A percentile compares a stretch with the other conserved stretches of the same genome.
phyloP scores from a whole-genome alignment of 2,888 invertebrate genomes.

The Lobophora halterata region DNA sequence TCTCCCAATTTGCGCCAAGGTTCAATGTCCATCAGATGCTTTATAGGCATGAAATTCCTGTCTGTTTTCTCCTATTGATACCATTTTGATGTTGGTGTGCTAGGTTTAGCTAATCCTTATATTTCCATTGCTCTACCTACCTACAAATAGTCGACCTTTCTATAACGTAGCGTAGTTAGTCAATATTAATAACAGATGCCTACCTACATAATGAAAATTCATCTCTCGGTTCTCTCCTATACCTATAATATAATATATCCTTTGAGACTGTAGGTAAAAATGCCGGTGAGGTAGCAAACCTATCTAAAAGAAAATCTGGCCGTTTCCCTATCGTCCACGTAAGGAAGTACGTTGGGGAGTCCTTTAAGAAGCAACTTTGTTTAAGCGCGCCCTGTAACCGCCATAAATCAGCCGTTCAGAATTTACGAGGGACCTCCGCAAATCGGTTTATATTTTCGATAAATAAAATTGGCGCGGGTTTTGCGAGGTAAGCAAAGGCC shows the following conservation, averaged over 20 bases:
- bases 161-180: too few relatives aligned
- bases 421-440: slow-evolving; percentile 78
- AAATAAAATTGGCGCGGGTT: slow-evolving; percentile 81
- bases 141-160: too few relatives aligned
- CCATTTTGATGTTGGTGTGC: too few relatives aligned
- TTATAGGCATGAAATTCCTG: too few relatives aligned
- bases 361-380: slow-evolving; percentile 71
- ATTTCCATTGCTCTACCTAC: too few relatives aligned
- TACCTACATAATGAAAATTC: neutral
- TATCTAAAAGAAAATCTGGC: slow-evolving; percentile 31
- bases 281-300: slow-evolving; percentile 28
- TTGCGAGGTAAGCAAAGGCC: slow-evolving; percentile 80
- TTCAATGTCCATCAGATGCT: too few relatives aligned
- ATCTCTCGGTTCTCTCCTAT: slow-evolving; percentile 2
- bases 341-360: slow-evolving; percentile 53
- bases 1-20: too few relatives aligned
- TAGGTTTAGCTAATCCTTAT: too few relatives aligned
- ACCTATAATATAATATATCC: slow-evolving; percentile 2
- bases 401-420: slow-evolving; percentile 76
- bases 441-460: slow-evolving; percentile 82
- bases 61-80: too few relatives aligned
- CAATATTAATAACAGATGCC: neutral
- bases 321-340: slow-evolving; percentile 35
- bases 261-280: slow-evolving; percentile 8
- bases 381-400: slow-evolving; percentile 74